Base-by-base conservation (phyloP, 2,888 invertebrate species). In the Apocheima hispidaria region DNA sequence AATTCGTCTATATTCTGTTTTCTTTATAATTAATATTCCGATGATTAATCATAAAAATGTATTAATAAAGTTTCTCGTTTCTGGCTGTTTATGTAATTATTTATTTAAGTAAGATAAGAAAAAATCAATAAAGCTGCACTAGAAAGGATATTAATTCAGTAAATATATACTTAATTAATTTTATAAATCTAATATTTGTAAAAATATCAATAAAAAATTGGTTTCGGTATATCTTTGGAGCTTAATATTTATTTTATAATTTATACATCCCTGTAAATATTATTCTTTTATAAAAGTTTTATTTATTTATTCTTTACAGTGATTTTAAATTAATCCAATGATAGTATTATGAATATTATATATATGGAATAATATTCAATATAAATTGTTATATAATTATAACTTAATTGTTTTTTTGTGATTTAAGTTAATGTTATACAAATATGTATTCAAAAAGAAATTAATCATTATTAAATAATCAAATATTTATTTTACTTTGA, bases 191-290 rank as follows among this genome's bases (percentile, higher is more conserved):
- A 41, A 41, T 41, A 21, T 12, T 33, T 52, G 30, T 43, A 9
- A 41, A 41, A 33, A 21, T 41, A 21, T 41, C n/a, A 40, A 52
- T 23, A 33, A 35, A 33, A 28, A 28, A 28, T 48, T 16, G 30
- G 41, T 18, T 26, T 21, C 7, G n/a, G 21, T 41, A 38, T 9
- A 38, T 49, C 50, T 57, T 60, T 60, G 67, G 65, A 67, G 62
- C 62, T 64, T 55, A 65, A 43, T 63, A 56, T 43, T 38, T 58
- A 54, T 41, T 44, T 23, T 56, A 58, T 62, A 40, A 48, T 48
- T 46, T 56, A 36, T 50, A 40, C 2, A 40, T 65, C 65, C 65
- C 68, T 68, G 65, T 68, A 68, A 53, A 61, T 56, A 61, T 51
- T 41, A 20, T 38, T 46, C 21, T 49, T 35, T 33, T 14, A 23